These are phyloP conservation scores for Mycalesis mineus DNA, from an alignment of 2,888 invertebrate species.

Conservation along the genomic window DNA sequence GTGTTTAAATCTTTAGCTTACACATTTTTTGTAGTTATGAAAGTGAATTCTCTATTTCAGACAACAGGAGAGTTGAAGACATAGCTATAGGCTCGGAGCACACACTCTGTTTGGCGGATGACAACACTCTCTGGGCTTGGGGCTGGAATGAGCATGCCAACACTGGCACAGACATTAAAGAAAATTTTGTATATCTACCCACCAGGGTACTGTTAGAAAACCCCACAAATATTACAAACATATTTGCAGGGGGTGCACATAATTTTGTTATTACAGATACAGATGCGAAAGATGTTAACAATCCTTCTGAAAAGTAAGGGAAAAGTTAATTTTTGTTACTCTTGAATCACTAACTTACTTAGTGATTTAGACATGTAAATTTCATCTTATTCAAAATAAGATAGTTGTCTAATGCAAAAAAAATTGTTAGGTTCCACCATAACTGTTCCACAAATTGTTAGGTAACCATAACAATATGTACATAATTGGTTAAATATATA, in stretches of 20 bases:
- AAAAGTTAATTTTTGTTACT: too few species aligned
- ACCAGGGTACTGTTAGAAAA: slow-evolving; percentile 48
- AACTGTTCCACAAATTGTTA: too few species aligned
- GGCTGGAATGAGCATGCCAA: slow-evolving; percentile 95
- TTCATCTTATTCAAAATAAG: too few species aligned
- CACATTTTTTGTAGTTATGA: neutral
- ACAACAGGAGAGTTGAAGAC: slow-evolving; percentile 69
- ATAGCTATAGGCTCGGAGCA: slow-evolving; percentile 88
- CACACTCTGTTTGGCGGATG: slow-evolving; percentile 82
- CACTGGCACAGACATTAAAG: slow-evolving; percentile 81
- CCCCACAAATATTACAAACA: slow-evolving; percentile 41
- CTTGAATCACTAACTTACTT: too few species aligned
- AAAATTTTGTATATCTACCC: slow-evolving; percentile 49
- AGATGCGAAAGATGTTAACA: neutral
- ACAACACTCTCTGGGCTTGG: slow-evolving; percentile 85
- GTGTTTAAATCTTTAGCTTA: too few species aligned
- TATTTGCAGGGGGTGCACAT: slow-evolving; percentile 67
- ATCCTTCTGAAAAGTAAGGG: neutral
- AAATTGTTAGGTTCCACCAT: too few species aligned
- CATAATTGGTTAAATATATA: too few species aligned
- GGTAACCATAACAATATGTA: too few species aligned
- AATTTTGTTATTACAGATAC: slow-evolving; percentile 58
- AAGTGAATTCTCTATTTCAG: slow-evolving; percentile 44
- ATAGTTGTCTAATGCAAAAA: too few species aligned
- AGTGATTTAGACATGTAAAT: too few species aligned